Base-by-base conservation (phyloP, 92 coral and sea anemone genomes). In the Epizoanthus fatuus region DNA sequence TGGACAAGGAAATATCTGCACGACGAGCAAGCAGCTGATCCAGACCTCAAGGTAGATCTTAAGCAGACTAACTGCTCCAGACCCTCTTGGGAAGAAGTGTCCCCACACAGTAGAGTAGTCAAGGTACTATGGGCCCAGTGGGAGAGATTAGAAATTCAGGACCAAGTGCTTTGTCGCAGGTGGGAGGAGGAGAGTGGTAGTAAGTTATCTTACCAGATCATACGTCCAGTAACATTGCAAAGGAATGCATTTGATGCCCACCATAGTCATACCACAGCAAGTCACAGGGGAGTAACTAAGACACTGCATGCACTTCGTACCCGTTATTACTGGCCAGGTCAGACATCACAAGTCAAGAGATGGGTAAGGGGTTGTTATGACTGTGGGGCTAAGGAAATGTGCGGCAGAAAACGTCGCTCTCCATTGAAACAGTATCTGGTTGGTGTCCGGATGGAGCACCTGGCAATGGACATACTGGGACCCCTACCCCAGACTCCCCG, bases 271-370 rank as follows among this genome's bases (percentile, higher is more conserved):
- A 1, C 35, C 35, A 79, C 78, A 10, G 73, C 73, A 42, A 63
- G 73, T 15, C 84, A 79, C 75, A 8, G 73, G 75, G 84, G 4
- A 47, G 54, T 8, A 52, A 16, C 7, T 53, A 75, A 22, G 58
- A 63, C 35, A 45, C 56, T 62, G 39, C 11, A 45, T 19, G 58
- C 72, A 1, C 74, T 80, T 44, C 58, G 53, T 38, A 19, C 62
- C 13, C 86, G 86, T 51, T 81, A 65, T 74, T 81, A 65, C 78
- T 81, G 86, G 78, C 86, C 86, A 20, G 86, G 68, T 16, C 65
- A 53, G 56, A 44, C 64, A 52, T 25, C 35, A 66, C 68, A 81
- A 14, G 86, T 81, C 35, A 53, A 81, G 38, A 45, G 64, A 45
- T 81, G 86, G 86, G 66, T 68, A 19, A 81, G 56, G 66, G 45